Conservation (phyloP, 1,140 invertebrate genomes). For the Riptortus pedestris region DNA sequence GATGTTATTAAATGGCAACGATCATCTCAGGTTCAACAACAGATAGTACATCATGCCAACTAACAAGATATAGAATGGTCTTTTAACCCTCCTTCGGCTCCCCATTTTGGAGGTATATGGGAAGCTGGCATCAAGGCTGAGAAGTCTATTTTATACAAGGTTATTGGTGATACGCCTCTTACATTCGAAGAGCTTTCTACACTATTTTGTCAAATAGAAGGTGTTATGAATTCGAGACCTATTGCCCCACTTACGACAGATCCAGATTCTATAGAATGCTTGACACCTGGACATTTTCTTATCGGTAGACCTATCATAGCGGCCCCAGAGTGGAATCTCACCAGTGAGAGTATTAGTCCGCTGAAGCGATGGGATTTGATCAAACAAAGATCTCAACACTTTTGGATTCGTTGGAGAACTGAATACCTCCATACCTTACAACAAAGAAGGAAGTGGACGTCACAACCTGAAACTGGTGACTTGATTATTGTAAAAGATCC, state of each 20-base stretch:
- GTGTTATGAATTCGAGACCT: slow-evolving; percentile 37
- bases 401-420: slow-evolving; percentile 32
- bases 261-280: slow-evolving; percentile 28
- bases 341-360: slow-evolving; percentile 25
- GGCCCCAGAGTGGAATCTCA: slow-evolving; percentile 25
- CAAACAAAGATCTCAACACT: slow-evolving; percentile 29
- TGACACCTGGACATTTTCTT: no score
- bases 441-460: slow-evolving; percentile 34
- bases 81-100: slow-evolving; percentile 24
- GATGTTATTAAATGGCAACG: not conserved
- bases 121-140: slow-evolving; percentile 31
- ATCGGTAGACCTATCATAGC: slow-evolving; percentile 30
- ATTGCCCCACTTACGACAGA: slow-evolving; percentile 32
- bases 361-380: slow-evolving; percentile 30
- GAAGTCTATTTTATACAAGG: slow-evolving; percentile 33
- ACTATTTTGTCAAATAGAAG: slow-evolving; percentile 34
- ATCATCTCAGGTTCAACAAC: not conserved
- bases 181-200: slow-evolving; percentile 35
- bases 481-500: slow-evolving; percentile 37
- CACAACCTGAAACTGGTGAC: slow-evolving; percentile 28
- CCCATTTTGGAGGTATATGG: slow-evolving; percentile 26
- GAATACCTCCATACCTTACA: slow-evolving; percentile 36
- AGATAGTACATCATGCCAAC: not conserved
- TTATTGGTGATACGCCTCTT: slow-evolving; percentile 31
- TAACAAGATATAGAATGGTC: not conserved